These are phyloP conservation scores for Rhyacophila evoluta DNA, from an alignment of 2,888 invertebrate genomes.

Conservation along the genomic window DNA sequence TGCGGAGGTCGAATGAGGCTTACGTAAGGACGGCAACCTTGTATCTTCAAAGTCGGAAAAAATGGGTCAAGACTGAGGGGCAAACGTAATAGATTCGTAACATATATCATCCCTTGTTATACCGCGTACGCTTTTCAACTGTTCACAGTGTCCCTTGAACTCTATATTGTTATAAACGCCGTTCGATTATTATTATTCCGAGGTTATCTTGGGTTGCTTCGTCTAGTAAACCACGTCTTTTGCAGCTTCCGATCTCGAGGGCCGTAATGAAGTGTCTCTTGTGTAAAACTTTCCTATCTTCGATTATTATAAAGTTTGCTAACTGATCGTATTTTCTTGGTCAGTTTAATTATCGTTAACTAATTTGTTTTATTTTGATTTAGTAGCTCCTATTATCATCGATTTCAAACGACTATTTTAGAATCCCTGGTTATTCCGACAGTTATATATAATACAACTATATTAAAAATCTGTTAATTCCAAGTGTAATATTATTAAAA, in stretches of 20 bases:
- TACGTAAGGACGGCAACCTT: background rate
- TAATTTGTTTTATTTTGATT: too few relatives aligned
- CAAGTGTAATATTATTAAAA: too few relatives aligned
- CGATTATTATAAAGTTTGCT: too few relatives aligned
- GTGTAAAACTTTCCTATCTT: background rate
- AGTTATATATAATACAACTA: too few relatives aligned
- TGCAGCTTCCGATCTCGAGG: background rate
- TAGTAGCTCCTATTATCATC: too few relatives aligned
- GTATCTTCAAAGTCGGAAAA: background rate
- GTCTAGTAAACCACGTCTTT: background rate
- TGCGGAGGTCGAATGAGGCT: background rate
- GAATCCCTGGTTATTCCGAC: too few relatives aligned
- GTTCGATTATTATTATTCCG: background rate
- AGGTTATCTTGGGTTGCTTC: background rate
- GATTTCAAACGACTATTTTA: too few relatives aligned
- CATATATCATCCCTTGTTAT: constrained; percentile 2
- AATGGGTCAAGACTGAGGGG: constrained; percentile 3
- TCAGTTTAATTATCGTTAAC: too few relatives aligned
- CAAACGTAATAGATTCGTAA: background rate
- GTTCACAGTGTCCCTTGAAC: background rate
- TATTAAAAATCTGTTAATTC: too few relatives aligned
- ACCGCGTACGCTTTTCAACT: background rate
- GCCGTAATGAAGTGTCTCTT: background rate
- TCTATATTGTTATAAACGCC: background rate
- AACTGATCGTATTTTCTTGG: too few relatives aligned